phyloP scores from a whole-genome alignment of 2,113 vertebrate genomes.

The Speoplatyrhinus poulsoni region DNA sequence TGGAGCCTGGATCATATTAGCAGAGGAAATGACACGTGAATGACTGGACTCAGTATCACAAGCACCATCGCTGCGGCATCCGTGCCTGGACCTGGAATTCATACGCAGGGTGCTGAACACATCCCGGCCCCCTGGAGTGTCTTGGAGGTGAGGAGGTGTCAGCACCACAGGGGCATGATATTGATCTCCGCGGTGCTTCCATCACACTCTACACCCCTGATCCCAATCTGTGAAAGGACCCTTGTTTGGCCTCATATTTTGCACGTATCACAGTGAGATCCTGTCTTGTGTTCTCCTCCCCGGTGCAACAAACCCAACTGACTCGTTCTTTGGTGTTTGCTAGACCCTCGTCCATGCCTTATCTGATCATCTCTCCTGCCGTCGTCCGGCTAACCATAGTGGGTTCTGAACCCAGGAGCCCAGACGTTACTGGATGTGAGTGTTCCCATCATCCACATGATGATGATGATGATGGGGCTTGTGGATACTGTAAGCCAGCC shows the following conservation, averaged over 20 bases:
- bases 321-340: constrained; percentile 29
- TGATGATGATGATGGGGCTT: constrained; percentile 24
- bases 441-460: constrained; percentile 42
- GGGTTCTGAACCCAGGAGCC: constrained; percentile 40
- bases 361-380: constrained; percentile 18
- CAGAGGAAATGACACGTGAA: constrained; percentile 60
- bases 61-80: constrained; percentile 9
- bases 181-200: constrained; percentile 34
- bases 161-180: constrained; percentile 21
- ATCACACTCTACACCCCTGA: constrained; percentile 1
- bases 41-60: constrained; percentile 37
- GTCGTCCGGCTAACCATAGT: constrained; percentile 14
- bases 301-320: constrained; percentile 13
- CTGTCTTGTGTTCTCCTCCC: background rate
- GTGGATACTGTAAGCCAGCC: constrained; percentile 5
- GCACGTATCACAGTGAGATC: constrained; percentile 28
- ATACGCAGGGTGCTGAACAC: background rate
- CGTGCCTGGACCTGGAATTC: constrained; percentile 29
- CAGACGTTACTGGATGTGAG: constrained; percentile 27
- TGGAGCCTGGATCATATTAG: constrained; percentile 55
- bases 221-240: background rate
- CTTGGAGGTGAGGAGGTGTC: constrained; percentile 34
- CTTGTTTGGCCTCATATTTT: background rate
- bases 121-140: constrained; percentile 16
- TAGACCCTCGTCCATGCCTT: constrained; percentile 28